These are phyloP conservation scores for Dipodomys merriami DNA, from an alignment of 2,113 vertebrate species.

Conservation along the genomic window DNA sequence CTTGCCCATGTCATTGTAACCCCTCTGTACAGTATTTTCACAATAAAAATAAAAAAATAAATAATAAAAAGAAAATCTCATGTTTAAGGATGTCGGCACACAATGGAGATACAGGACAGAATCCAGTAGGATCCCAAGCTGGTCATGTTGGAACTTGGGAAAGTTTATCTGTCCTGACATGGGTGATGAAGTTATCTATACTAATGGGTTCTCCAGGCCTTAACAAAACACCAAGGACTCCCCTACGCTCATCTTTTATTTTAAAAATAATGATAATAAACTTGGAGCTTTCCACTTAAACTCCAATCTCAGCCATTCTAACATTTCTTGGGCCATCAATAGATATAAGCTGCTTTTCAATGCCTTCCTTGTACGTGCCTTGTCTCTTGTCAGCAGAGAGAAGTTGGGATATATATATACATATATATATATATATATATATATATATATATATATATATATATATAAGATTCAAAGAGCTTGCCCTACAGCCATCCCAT, in stretches of 20 bases:
- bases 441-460: constrained; percentile 55
- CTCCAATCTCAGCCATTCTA: constrained; percentile 84
- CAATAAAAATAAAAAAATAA: too few species aligned
- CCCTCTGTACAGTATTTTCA: too few species aligned
- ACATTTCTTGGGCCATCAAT: constrained; percentile 84
- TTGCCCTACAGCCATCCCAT: constrained; percentile 90
- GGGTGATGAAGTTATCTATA: background rate
- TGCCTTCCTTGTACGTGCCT: constrained; percentile 86
- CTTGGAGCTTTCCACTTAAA: constrained; percentile 81
- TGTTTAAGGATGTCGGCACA: too few species aligned
- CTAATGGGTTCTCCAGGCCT: background rate
- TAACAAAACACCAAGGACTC: constrained; percentile 63
- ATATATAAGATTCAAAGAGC: constrained; percentile 88
- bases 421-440: constrained; percentile 44
- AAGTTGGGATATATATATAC: constrained; percentile 76
- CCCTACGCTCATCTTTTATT: constrained; percentile 59
- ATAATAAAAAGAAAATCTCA: background rate
- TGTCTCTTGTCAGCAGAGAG: constrained; percentile 89
- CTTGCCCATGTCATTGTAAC: too few species aligned
- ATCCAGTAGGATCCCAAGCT: background rate
- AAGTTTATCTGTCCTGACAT: background rate
- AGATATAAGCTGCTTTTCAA: constrained; percentile 87
- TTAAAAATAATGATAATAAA: constrained; percentile 51
- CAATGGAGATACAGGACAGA: background rate
- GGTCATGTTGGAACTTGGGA: background rate